Evolutionary conservation across 1,140 invertebrate species (phyloP), one percentile per base, ranked within the genome.

Genomic region (Eurosta solidaginis): DNA sequence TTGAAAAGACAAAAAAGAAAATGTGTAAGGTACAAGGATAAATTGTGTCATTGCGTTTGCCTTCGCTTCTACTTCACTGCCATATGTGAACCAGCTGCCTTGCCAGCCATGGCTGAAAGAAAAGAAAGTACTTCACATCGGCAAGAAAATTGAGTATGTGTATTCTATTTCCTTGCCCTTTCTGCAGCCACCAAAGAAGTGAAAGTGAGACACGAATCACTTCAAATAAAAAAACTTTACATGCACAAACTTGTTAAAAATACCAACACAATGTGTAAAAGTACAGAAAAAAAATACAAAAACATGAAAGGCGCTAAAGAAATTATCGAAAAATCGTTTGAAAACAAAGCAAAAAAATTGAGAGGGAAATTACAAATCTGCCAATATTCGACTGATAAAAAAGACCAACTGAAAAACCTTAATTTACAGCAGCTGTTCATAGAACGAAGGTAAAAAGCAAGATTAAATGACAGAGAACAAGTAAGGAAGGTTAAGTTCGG

Each of bases 21-120:
- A 68, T 68, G n/a, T n/a, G n/a, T n/a, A n/a, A n/a, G n/a, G n/a
- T 68, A 68, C 59, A 68, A 68, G 59, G 59, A 68, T 68, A 20
- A 68, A 68, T 33, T 68, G 36, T 68, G 59, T n/a, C 5, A 36
- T 63, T 63, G 54, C 54, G 17, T 68, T 68, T 42, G 29, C n/a
- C 7, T 68, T 36, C 40, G 33, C 59, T 12, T 40, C 40, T 68
- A 68, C 59, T 68, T 20, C 59, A 2, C 22, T 68, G 29, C 59
- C 59, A 68, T 68, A 22, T 52, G 1, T 22, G 59, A 68, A 63
- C 29, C n/a, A n/a, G 7, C 40, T 29, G 33, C 12, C 33, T 9
- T 22, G 10, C 6, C n/a, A 68, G 59, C 59, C 33, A 40, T 68
- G 33, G 59, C 33, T n/a, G n/a, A n/a, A 68, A 40, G 29, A 25